Conservation (phyloP, 2,888 invertebrate genomes). For the Zonitis immaculata region DNA sequence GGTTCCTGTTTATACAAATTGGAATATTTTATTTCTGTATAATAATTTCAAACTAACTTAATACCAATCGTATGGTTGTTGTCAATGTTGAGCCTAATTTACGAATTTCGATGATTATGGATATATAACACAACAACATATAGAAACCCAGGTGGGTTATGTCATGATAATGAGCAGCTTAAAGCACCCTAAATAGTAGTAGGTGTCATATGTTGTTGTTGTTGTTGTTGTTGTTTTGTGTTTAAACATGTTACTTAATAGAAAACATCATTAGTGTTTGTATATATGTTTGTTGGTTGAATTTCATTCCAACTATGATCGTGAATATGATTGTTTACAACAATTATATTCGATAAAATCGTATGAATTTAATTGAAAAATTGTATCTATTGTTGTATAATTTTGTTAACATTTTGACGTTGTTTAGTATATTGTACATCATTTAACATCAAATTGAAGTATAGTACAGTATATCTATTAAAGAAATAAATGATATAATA, state of each 20-base stretch:
- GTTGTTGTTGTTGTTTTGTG: too few species aligned
- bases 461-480: conserved; percentile 35
- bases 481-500: conserved; percentile 32
- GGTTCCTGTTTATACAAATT: neutral
- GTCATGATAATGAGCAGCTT: conserved; percentile 40
- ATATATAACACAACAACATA: neutral
- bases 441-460: conserved; percentile 29
- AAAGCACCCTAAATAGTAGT: conserved; percentile 20
- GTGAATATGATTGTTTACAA: too few species aligned
- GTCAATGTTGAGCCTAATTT: neutral
- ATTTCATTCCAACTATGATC: neutral
- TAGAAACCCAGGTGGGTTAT: conserved; percentile 39
- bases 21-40: neutral
- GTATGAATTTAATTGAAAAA: too few species aligned
- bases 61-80: neutral
- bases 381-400: neutral
- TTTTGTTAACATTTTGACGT: neutral
- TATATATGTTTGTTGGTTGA: neutral
- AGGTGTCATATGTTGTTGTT: conserved; percentile 15
- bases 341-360: too few species aligned
- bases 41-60: neutral
- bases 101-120: neutral
- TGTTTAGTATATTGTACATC: conserved; percentile 19
- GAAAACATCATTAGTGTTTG: neutral
- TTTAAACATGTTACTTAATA: neutral